Percentiles rank a stretch among this genome's conserved stretches.
Conservation (phyloP, 2,888 invertebrate species). For the Lithophane socia region DNA sequence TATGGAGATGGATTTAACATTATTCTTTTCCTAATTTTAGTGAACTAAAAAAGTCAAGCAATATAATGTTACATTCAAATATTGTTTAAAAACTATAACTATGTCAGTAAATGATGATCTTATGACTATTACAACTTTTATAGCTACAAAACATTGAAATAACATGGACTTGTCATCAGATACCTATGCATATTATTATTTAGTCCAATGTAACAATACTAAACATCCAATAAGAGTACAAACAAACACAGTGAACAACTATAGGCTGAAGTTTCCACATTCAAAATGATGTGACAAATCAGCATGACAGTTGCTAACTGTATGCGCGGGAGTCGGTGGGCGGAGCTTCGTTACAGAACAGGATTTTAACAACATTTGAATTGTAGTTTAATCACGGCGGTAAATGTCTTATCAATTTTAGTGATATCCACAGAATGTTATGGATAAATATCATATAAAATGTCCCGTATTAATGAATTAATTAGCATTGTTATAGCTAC, state of each 20-base stretch:
- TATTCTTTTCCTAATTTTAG: slow-evolving; percentile 31
- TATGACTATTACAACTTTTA: slow-evolving; percentile 20
- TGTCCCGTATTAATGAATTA: neutral
- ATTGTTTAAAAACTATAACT: slow-evolving; percentile 5
- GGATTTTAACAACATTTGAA: slow-evolving; percentile 19
- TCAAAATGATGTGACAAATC: slow-evolving; percentile 28
- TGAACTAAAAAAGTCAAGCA: slow-evolving; percentile 33
- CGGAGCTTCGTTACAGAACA: slow-evolving; percentile 4
- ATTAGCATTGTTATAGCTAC: neutral
- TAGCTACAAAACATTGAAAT: slow-evolving; percentile 40
- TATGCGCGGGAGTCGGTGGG: slow-evolving; percentile 42
- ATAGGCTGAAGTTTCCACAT: slow-evolving; percentile 16
- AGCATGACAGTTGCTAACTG: slow-evolving; percentile 41
- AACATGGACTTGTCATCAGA: slow-evolving; percentile 34
- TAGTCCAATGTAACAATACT: slow-evolving; percentile 54
- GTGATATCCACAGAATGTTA: neutral
- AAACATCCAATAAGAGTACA: slow-evolving; percentile 46
- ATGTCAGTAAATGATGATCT: slow-evolving; percentile 1
- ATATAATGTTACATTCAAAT: neutral
- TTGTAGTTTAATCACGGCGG: neutral
- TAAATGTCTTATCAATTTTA: neutral
- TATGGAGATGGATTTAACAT: slow-evolving; percentile 19
- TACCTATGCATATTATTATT: slow-evolving; percentile 57
- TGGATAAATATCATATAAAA: neutral
- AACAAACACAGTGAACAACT: slow-evolving; percentile 44